A percentile compares a stretch with the other conserved stretches of the same genome.
These are phyloP conservation scores for Callaeas wilsoni DNA, from an alignment of 2,113 vertebrate species.

Conservation along the genomic window DNA sequence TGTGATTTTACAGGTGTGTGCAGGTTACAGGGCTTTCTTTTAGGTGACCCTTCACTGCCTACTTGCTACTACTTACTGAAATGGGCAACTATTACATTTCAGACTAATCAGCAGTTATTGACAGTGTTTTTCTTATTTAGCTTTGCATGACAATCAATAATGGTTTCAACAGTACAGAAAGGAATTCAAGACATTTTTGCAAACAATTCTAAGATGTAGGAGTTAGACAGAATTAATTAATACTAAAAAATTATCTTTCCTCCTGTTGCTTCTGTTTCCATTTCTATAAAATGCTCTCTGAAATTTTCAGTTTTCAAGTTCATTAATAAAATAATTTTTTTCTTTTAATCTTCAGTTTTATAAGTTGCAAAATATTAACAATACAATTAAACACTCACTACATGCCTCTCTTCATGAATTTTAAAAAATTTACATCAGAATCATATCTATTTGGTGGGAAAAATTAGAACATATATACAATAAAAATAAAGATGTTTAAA, in stretches of 20 bases:
- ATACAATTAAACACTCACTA: not conserved
- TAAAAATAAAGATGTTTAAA: not conserved
- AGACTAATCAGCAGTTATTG: not conserved
- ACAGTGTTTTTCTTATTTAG: constrained; percentile 2
- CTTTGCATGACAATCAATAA: not conserved
- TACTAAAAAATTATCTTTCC: not conserved
- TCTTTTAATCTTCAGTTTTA: not conserved
- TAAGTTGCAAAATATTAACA: not conserved
- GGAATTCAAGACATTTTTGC: not conserved
- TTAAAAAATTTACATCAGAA: not conserved
- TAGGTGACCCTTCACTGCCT: not conserved
- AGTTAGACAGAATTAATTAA: not conserved
- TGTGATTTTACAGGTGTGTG: not conserved
- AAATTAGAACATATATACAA: not conserved
- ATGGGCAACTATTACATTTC: not conserved
- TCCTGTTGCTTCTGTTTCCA: not conserved
- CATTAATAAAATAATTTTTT: not conserved
- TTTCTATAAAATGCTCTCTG: not conserved
- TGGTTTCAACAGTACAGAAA: not conserved
- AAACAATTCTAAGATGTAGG: not conserved
- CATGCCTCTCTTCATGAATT: not conserved
- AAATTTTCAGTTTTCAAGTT: not conserved
- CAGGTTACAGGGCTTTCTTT: not conserved
- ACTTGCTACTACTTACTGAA: not conserved
- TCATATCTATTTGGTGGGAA: not conserved